Percentiles rank a stretch among this genome's conserved stretches.
Conservation (phyloP, 2,888 invertebrate species). For the Morpho helenor region DNA sequence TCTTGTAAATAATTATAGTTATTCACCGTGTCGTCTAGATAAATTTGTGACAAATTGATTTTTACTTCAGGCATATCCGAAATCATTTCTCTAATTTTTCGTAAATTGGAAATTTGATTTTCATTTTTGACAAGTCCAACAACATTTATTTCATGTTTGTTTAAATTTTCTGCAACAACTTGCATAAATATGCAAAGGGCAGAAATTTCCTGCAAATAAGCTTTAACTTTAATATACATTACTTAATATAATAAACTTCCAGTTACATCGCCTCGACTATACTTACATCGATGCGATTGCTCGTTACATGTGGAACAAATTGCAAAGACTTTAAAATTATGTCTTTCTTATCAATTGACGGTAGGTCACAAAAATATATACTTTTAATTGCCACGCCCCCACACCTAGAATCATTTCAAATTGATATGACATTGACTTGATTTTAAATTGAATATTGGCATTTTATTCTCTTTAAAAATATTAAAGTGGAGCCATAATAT, state of each 20-base stretch:
- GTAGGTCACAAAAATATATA: conserved; percentile 35
- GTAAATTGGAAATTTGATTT: conserved; percentile 14
- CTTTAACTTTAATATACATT: neutral
- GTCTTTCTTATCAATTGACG: conserved; percentile 22
- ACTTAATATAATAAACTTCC: neutral
- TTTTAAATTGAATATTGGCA: neutral
- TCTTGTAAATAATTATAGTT: conserved; percentile 18
- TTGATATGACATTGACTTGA: neutral
- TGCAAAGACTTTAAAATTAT: conserved; percentile 32
- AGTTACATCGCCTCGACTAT: neutral
- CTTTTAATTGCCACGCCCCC: conserved; percentile 45
- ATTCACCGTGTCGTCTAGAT: conserved; percentile 19
- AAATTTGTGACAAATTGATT: conserved; percentile 23
- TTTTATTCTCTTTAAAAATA: too few species aligned
- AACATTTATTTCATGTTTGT: conserved; percentile 32
- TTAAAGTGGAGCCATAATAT: neutral
- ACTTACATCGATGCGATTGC: conserved; percentile 35
- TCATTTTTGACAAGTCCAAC: conserved; percentile 29
- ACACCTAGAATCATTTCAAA: conserved; percentile 36
- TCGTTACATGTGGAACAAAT: conserved; percentile 37
- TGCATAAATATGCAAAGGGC: conserved; percentile 34
- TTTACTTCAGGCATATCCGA: conserved; percentile 24
- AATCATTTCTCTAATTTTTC: conserved; percentile 22
- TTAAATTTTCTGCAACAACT: conserved; percentile 40
- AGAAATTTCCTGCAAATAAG: conserved; percentile 30